Evolutionary conservation across 1,140 invertebrate genomes (phyloP).

Genomic region (Drosophila mauritiana): DNA sequence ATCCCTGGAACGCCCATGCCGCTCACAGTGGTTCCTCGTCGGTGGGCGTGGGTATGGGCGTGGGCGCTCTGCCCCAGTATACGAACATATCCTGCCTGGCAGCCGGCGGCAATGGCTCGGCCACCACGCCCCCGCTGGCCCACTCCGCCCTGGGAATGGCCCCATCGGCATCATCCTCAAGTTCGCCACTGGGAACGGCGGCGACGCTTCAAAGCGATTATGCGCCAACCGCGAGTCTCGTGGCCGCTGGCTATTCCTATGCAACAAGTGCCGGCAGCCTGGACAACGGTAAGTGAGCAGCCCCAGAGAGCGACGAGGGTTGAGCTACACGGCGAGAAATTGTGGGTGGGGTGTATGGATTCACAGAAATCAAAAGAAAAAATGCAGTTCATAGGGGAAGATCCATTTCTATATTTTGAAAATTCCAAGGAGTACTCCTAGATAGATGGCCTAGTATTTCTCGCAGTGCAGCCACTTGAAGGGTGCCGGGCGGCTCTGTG

Average conservation of each 20-base stretch:
- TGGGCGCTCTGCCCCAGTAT: slow-evolving; percentile 70
- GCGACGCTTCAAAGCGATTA: slow-evolving; percentile 78
- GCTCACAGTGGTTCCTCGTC: slow-evolving; percentile 57
- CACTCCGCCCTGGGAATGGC: slow-evolving; percentile 58
- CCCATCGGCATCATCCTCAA: slow-evolving; percentile 27
- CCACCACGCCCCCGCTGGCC: slow-evolving; percentile 69
- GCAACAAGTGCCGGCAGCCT: slow-evolving; percentile 71
- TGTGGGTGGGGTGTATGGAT: not conserved
- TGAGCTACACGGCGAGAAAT: slow-evolving; percentile 8
- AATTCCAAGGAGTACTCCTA: too few relatives aligned
- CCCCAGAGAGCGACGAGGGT: slow-evolving; percentile 13
- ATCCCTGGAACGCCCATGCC: slow-evolving; percentile 73
- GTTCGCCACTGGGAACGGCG: slow-evolving; percentile 44
- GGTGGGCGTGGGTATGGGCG: slow-evolving; percentile 45
- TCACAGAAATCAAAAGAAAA: too few relatives aligned
- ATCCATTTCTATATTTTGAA: too few relatives aligned
- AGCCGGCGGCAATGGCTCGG: slow-evolving; percentile 53
- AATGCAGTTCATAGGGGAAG: too few relatives aligned
- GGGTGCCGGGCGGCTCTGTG: slow-evolving; percentile 9
- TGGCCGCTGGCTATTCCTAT: slow-evolving; percentile 79
- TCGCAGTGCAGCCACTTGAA: slow-evolving; percentile 24
- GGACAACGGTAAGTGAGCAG: slow-evolving; percentile 79
- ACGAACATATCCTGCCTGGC: slow-evolving; percentile 75
- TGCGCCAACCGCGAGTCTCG: slow-evolving; percentile 68
- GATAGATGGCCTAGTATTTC: not conserved